phyloP scores from a whole-genome alignment of 2,113 vertebrate species.

The Pungitius pungitius region DNA sequence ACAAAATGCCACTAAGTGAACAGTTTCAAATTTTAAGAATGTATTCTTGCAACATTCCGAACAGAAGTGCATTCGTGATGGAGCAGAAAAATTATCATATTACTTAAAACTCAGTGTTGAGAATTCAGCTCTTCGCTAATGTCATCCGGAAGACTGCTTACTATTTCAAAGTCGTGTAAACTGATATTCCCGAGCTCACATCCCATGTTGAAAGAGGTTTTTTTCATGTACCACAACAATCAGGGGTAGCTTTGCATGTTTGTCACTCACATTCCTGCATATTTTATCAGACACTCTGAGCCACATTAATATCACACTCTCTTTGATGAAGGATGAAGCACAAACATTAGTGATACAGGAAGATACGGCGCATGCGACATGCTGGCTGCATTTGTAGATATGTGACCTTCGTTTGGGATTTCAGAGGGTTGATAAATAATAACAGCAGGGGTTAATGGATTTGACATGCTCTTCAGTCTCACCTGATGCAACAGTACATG shows the following conservation, averaged over 20 bases:
- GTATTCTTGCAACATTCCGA: constrained; percentile 16
- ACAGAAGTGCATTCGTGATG: constrained; percentile 13
- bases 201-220: constrained; percentile 44
- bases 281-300: constrained; percentile 61
- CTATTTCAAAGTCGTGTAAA: constrained; percentile 48
- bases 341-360: constrained; percentile 63
- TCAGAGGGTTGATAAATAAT: constrained; percentile 66
- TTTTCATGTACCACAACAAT: constrained; percentile 55
- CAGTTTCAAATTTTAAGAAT: constrained; percentile 35
- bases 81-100: constrained; percentile 40
- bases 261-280: constrained; percentile 62
- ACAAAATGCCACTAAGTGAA: constrained; percentile 44
- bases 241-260: constrained; percentile 52
- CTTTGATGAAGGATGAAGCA: constrained; percentile 70
- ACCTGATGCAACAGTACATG: constrained; percentile 71
- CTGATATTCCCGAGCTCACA: constrained; percentile 51
- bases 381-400: constrained; percentile 69
- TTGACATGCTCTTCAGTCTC: constrained; percentile 65
- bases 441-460: constrained; percentile 69
- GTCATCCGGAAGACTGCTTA: constrained; percentile 24
- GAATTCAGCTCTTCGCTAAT: constrained; percentile 30
- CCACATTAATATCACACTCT: constrained; percentile 64
- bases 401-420: constrained; percentile 69
- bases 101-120: constrained; percentile 36
- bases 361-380: constrained; percentile 57